phyloP scores from a whole-genome alignment of 2,797 vertebrate genomes.

The Ptychadena robeensis region DNA sequence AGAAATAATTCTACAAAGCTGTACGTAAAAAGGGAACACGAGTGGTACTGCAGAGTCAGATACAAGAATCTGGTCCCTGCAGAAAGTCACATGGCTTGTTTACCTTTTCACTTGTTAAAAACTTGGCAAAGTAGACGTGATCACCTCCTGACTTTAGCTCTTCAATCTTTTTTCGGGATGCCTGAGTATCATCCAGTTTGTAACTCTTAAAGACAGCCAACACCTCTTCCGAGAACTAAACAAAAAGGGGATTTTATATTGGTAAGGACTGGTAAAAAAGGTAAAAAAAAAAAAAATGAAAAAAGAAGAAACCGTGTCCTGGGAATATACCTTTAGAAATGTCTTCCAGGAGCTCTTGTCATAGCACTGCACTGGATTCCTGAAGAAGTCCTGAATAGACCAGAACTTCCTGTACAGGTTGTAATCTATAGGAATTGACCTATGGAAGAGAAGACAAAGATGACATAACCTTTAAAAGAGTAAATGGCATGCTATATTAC shows the following conservation, averaged over 20 bases:
- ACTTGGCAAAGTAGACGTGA: slow-evolving; percentile 97
- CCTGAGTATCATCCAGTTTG: slow-evolving; percentile 96
- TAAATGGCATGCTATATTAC: too few relatives aligned
- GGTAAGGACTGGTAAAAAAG: not conserved
- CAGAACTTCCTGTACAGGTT: slow-evolving; percentile 99
- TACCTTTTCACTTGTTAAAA: slow-evolving; percentile 98
- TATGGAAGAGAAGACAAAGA: slow-evolving; percentile 67
- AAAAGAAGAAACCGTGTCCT: too few relatives aligned
- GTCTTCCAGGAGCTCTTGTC: slow-evolving; percentile 97
- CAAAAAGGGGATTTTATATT: not conserved
- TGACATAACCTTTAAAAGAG: too few relatives aligned
- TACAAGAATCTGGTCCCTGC: too few relatives aligned
- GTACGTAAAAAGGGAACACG: too few relatives aligned
- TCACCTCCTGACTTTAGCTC: slow-evolving; percentile 91
- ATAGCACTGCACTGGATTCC: slow-evolving; percentile 96
- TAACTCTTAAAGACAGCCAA: slow-evolving; percentile 97
- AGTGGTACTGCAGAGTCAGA: too few relatives aligned
- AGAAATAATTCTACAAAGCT: not conserved
- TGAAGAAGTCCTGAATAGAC: slow-evolving; percentile 97
- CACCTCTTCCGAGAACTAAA: slow-evolving; percentile 94
- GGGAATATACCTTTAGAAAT: slow-evolving; percentile 87
- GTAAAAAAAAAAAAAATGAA: too few relatives aligned
- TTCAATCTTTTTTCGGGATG: slow-evolving; percentile 92
- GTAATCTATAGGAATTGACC: slow-evolving; percentile 98
- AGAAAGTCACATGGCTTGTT: not conserved